Evolutionary conservation across 2,888 invertebrate species (phyloP).

Genomic region (Torymus tubicola): DNA sequence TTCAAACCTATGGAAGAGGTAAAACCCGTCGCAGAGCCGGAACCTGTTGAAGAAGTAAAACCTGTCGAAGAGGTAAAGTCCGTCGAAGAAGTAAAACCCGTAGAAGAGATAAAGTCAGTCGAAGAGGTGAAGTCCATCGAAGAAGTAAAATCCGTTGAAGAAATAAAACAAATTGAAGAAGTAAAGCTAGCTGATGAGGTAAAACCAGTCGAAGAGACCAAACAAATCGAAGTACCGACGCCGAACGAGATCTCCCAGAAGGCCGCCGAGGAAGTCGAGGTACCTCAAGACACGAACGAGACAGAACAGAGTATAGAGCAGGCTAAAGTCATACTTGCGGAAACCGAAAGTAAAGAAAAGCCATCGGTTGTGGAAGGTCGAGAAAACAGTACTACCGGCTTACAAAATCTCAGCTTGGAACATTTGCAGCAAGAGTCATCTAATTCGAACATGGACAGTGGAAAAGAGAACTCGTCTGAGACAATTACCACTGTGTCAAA

Average conservation of each 20-base stretch:
- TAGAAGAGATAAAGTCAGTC: background rate
- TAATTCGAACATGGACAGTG: conserved; percentile 73
- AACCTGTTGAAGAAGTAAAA: background rate
- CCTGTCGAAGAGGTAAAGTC: conserved; percentile 60
- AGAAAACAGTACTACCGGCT: conserved; percentile 36
- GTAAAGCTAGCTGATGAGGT: background rate
- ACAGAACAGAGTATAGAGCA: conserved; percentile 21
- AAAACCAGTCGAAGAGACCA: no score
- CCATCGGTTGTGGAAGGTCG: background rate
- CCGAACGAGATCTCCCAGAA: conserved; percentile 5
- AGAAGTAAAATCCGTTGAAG: background rate
- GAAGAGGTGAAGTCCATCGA: no score
- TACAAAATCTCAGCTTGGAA: conserved; percentile 65
- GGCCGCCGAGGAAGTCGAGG: background rate
- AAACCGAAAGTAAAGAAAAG: conserved; percentile 12
- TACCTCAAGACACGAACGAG: conserved; percentile 18
- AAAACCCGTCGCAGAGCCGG: no score
- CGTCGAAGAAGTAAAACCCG: conserved; percentile 16
- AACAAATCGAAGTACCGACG: no score
- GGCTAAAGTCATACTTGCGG: background rate
- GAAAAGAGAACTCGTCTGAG: conserved; percentile 73
- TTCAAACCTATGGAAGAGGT: background rate
- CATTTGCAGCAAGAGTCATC: conserved; percentile 71
- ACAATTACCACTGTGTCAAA: conserved; percentile 67
- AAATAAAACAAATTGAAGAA: background rate